A percentile compares a stretch with the other conserved stretches of the same genome.
Evolutionary conservation across 2,888 invertebrate genomes (phyloP).

Genomic region (Callyntrura guangdongensis): DNA sequence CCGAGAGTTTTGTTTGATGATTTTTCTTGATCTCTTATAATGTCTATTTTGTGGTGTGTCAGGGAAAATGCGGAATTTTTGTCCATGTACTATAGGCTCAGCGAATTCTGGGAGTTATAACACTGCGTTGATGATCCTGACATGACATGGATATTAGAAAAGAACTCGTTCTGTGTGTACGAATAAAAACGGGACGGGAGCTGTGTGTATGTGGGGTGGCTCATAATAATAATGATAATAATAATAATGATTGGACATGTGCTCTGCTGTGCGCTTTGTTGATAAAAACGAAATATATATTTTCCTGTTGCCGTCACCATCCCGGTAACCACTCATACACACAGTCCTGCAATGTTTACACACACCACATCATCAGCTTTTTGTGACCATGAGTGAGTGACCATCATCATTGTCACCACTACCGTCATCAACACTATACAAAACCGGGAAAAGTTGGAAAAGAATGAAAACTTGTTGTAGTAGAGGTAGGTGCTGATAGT

Average conservation of each 20-base stretch:
- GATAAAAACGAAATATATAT: conserved; percentile 39
- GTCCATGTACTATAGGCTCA: background rate
- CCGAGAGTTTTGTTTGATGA: conserved; percentile 20
- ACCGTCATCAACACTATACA: background rate
- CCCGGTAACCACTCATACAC: background rate
- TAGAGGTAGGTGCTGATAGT: background rate
- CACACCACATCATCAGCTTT: background rate
- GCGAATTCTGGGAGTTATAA: background rate
- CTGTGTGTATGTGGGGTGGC: background rate
- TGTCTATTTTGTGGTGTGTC: background rate
- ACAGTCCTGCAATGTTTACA: background rate
- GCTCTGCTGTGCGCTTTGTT: background rate
- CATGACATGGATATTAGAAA: conserved; percentile 49
- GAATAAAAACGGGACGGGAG: background rate
- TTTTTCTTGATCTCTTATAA: background rate
- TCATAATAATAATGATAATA: background rate
- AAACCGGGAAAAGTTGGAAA: background rate
- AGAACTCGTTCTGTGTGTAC: conserved; percentile 7
- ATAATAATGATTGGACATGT: conserved; percentile 37
- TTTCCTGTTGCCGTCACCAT: conserved; percentile 36
- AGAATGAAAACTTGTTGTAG: background rate
- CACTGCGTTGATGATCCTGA: conserved; percentile 21
- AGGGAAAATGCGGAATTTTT: conserved; percentile 29
- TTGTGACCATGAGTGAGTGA: background rate
- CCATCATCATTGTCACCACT: background rate